Evolutionary conservation across 2,888 invertebrate genomes (phyloP), one percentile per base, ranked within the genome.

Genomic region (Acrobasis consociella): DNA sequence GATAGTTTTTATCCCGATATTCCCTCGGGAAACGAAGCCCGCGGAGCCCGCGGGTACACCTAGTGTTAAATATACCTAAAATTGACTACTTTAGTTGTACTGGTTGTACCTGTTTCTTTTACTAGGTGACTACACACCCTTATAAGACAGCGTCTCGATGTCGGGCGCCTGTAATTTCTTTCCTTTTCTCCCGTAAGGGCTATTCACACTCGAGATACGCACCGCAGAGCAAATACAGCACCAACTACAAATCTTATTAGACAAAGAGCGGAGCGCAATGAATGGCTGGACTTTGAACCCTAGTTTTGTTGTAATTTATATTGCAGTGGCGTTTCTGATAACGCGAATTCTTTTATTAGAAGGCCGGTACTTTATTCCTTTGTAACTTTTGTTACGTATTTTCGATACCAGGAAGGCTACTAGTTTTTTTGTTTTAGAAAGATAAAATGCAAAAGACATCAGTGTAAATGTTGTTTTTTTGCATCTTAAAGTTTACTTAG

Each of bases 181-280:
- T 71, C 58, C 69, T 62, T 31, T 70, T 68, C 70, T 66, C 22
- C 8, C 46, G 31, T 9, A 53, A 53, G 66, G 60, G 11, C 61
- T 52, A 61, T 61, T 61, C 53, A 53, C 53, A 61, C 61, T 50
- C n/a, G n/a, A 55, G 39, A 55, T 39, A 17, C 55, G 42, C 46
- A 52, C 22, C 51, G 22, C 15, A 15, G 49, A 49, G 31, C 38
- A 55, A 49, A 55, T 49, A 49, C 46, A 58, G 65, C 66, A 64
- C 62, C 62, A 60, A 66, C 66, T 69, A 74, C 76, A 78, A 76
- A 78, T 81, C 76, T 76, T 71, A 65, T 69, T 70, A 74, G 71
- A 76, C 73, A 76, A 74, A 74, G 75, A 72, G 70, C 73, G 72
- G 62, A 49, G 46, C 11, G 51, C 52, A 61, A 62, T 60, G 60